Base-by-base conservation (phyloP, 2,113 vertebrate genomes). In the Cochlearius cochlearius region DNA sequence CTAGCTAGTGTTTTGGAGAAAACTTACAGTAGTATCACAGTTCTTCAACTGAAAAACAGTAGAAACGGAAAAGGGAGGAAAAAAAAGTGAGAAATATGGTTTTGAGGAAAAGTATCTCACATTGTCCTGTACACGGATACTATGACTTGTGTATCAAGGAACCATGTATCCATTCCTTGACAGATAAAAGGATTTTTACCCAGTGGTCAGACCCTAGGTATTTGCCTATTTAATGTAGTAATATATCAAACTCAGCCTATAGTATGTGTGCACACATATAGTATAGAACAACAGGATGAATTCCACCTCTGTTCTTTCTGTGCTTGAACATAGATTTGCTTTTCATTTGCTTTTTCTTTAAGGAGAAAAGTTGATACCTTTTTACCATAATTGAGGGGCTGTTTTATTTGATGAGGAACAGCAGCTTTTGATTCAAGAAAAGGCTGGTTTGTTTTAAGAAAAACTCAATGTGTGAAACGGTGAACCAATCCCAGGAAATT, bases 181-280 rank as follows among this genome's bases (percentile, higher is more conserved):
- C 2, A 69, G 43, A 64, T 27, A 53, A 39, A 77, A 75, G 4
- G 2, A 21, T 52, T 92, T 69, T 64, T 69, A 53, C 26, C 12
- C 38, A 5, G 5, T 39, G n/a, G 19, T 45, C 39, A 77, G 7
- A 22, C 21, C 17, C n/a, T 53, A 5, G 7, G 7, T 26, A 21
- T 91, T 60, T 67, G 10, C 50, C n/a, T 32, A 3, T 41, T 78
- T n/a, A 45, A 41, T 74, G 52, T 17, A 77, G 25, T 49, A 47
- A 67, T 27, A 26, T 11, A 5, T 52, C 56, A 45, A 74, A 55
- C 10, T 59, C 26, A 18, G 20, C 39, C 29, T 71, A 4, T 15
- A 69, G 7, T 30, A 7, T 7, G 7, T 2, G 0, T 39, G 15
- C 20, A 60, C 12, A 21, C 4, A 27, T 13, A 19, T 2, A 10